Percentiles rank a stretch among this genome's conserved stretches.
phyloP scores from a whole-genome alignment of 2,113 vertebrate species.

The Ornithorhynchus anatinus region DNA sequence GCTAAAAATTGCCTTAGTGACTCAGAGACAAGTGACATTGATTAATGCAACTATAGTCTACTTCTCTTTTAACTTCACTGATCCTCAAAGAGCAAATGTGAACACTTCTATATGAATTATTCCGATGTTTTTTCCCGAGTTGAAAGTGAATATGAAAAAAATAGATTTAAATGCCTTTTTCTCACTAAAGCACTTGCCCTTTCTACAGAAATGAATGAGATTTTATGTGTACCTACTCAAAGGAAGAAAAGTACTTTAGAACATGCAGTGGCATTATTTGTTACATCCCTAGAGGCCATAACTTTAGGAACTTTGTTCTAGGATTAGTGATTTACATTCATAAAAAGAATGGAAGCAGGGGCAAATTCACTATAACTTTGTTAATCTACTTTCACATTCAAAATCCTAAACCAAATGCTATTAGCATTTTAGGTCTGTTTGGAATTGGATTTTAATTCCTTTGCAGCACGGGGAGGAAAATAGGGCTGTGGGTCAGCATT shows the following conservation, averaged over 20 bases:
- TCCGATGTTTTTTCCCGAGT: background rate
- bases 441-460: background rate
- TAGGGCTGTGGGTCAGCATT: background rate
- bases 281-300: background rate
- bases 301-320: background rate
- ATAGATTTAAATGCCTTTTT: background rate
- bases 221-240: background rate
- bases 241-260: background rate
- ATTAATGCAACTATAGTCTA: no score
- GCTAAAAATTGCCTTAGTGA: no score
- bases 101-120: background rate
- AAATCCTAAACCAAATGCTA: background rate
- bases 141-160: background rate
- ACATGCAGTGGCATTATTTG: background rate
- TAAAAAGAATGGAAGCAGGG: background rate
- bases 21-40: no score
- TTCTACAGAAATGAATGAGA: background rate
- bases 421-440: background rate
- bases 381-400: background rate
- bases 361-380: background rate
- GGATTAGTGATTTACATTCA: background rate
- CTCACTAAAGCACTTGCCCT: background rate
- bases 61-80: no score
- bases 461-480: slow-evolving; percentile 30
- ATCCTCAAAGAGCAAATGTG: no score